phyloP scores from a whole-genome alignment of 2,113 vertebrate species.

The Sceloporus tristichus region DNA sequence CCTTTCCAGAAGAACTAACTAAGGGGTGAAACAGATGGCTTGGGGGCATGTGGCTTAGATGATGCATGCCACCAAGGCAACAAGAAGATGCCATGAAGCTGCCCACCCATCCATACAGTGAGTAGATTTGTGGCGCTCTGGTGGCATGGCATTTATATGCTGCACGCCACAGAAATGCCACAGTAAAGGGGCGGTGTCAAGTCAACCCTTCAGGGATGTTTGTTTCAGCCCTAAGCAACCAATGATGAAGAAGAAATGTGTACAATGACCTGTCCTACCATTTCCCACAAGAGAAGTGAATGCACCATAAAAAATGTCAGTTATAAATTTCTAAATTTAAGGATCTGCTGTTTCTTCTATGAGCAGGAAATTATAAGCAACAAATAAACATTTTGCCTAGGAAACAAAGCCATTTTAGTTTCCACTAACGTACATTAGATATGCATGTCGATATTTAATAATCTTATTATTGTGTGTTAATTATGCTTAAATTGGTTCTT shows the following conservation, averaged over 20 bases:
- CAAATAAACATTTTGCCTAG: slow-evolving; percentile 4
- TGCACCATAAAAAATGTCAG: slow-evolving; percentile 18
- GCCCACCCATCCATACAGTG: no score
- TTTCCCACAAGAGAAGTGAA: slow-evolving; percentile 45
- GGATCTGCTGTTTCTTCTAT: slow-evolving; percentile 10
- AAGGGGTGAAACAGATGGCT: no score
- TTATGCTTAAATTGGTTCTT: slow-evolving; percentile 53
- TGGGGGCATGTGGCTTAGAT: no score
- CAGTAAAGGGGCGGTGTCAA: no score
- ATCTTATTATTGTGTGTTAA: slow-evolving; percentile 27
- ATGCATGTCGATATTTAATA: slow-evolving; percentile 32
- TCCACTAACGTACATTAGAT: slow-evolving; percentile 33
- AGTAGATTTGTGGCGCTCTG: no score
- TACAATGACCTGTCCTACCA: background rate
- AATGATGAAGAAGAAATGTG: background rate
- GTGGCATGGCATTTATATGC: no score
- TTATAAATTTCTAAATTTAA: slow-evolving; percentile 26
- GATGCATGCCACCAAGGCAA: no score
- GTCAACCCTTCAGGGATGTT: no score
- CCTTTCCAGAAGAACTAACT: slow-evolving; percentile 14
- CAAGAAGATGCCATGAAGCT: no score
- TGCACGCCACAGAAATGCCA: no score
- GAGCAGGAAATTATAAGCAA: slow-evolving; percentile 34
- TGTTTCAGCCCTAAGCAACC: background rate
- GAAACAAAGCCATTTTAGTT: slow-evolving; percentile 28